Percentiles rank a stretch among this genome's conserved stretches.
These are phyloP conservation scores for Naso thynnoides DNA, from an alignment of 2,797 vertebrate species.

Conservation along the genomic window DNA sequence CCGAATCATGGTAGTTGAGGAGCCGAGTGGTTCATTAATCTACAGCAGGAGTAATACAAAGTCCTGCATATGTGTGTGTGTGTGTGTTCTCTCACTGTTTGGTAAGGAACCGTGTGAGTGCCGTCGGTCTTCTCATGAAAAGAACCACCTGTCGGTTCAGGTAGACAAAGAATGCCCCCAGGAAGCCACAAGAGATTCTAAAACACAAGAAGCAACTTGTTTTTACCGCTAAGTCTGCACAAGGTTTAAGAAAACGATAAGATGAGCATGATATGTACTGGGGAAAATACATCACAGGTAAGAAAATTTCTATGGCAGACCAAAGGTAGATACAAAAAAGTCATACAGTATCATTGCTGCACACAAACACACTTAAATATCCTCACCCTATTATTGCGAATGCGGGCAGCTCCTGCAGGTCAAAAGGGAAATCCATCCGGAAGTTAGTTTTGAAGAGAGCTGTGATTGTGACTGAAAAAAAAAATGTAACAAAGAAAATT, in stretches of 20 bases:
- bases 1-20: conserved; percentile 23
- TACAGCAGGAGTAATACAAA: conserved; percentile 7
- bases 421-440: conserved; percentile 97
- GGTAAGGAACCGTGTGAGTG: conserved; percentile 92
- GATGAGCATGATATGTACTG: neutral
- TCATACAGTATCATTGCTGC: neutral
- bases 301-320: neutral
- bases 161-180: conserved; percentile 97
- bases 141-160: conserved; percentile 97
- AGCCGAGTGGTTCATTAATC: conserved; percentile 17
- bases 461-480: conserved; percentile 92
- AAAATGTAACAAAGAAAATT: neutral
- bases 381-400: conserved; percentile 95
- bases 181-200: conserved; percentile 95
- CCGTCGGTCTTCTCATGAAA: conserved; percentile 89
- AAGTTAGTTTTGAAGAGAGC: conserved; percentile 97
- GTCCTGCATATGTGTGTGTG: conserved; percentile 17
- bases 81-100: conserved; percentile 89
- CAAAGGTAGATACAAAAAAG: neutral
- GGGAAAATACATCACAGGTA: neutral
- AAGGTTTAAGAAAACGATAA: neutral
- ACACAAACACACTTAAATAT: neutral
- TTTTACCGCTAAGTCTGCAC: neutral
- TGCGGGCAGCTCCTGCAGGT: conserved; percentile 95
- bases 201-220: conserved; percentile 5